These are phyloP conservation scores for Bellardia pandia DNA, from an alignment of 2,888 invertebrate genomes.

Conservation along the genomic window DNA sequence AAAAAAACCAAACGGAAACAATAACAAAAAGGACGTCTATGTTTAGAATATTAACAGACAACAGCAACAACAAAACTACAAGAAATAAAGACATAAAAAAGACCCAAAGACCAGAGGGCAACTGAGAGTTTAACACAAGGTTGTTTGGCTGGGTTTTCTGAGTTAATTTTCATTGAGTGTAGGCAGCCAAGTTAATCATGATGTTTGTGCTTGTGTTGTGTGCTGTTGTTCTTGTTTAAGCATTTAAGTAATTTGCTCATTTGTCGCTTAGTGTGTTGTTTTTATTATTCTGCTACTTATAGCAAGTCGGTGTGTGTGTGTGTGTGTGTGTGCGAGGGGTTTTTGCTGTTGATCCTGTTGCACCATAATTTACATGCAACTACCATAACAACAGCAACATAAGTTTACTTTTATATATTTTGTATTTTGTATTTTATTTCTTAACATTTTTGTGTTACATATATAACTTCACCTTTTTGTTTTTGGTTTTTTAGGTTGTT, in stretches of 20 bases:
- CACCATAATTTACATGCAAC: constrained; percentile 40
- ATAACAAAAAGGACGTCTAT: constrained; percentile 9
- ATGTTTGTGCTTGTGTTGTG: constrained; percentile 60
- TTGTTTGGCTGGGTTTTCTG: neutral
- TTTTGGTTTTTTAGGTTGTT: constrained; percentile 10
- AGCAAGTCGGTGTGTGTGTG: neutral
- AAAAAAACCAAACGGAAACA: neutral
- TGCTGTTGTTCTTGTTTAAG: constrained; percentile 62
- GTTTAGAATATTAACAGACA: constrained; percentile 28
- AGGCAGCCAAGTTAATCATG: neutral
- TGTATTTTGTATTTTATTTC: constrained; percentile 23
- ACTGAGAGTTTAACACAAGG: constrained; percentile 44
- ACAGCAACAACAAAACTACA: constrained; percentile 14
- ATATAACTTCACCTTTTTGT: neutral
- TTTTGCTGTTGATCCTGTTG: constrained; percentile 53
- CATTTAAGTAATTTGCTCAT: constrained; percentile 72
- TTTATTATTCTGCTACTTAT: neutral
- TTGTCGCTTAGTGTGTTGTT: constrained; percentile 60
- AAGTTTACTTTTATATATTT: constrained; percentile 6
- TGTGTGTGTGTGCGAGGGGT: neutral
- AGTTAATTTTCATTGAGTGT: constrained; percentile 39
- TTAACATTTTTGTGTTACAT: constrained; percentile 5
- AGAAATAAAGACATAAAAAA: constrained; percentile 32
- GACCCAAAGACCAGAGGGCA: constrained; percentile 60
- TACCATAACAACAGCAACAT: neutral